Conservation (phyloP, 2,797 vertebrate genomes). For the Centroberyx gerrardi region DNA sequence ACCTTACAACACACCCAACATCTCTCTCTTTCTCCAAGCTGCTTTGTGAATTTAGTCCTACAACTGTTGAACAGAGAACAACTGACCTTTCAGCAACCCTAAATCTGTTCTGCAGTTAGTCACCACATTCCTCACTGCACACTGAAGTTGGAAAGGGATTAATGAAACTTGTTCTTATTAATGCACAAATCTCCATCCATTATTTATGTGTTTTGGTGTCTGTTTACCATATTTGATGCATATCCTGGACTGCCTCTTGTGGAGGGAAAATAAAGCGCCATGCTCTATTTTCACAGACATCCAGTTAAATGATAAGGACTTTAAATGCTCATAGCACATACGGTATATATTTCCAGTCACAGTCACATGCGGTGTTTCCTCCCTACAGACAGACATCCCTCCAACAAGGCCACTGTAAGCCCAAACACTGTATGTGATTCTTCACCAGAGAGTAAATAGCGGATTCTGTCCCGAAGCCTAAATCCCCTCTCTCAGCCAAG, state of each 20-base stretch:
- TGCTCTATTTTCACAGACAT: slow-evolving; percentile 8
- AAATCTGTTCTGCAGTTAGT: no score
- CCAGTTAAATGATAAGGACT: not conserved
- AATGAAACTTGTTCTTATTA: slow-evolving; percentile 10
- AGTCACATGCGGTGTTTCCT: slow-evolving; percentile 14
- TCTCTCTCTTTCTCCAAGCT: no score
- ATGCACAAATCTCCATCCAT: slow-evolving; percentile 26
- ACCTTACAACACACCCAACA: no score
- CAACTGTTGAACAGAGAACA: no score
- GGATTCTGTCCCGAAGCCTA: slow-evolving; percentile 48
- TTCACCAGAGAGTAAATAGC: slow-evolving; percentile 41
- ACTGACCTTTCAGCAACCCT: no score
- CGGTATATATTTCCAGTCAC: slow-evolving; percentile 1
- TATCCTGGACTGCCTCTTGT: not conserved
- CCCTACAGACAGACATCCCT: slow-evolving; percentile 20
- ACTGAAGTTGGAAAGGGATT: no score
- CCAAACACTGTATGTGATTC: slow-evolving; percentile 37
- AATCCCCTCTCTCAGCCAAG: slow-evolving; percentile 47
- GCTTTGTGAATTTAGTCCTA: no score
- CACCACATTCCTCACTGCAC: no score
- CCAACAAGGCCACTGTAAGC: slow-evolving; percentile 23
- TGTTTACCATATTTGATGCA: slow-evolving; percentile 29
- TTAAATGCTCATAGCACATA: slow-evolving; percentile 8
- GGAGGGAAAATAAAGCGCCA: slow-evolving; percentile 9
- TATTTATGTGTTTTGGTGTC: slow-evolving; percentile 19